Percentiles rank a stretch among this genome's conserved stretches.
phyloP scores from a whole-genome alignment of 2,888 invertebrate species.

The Tetragonisca angustula region DNA sequence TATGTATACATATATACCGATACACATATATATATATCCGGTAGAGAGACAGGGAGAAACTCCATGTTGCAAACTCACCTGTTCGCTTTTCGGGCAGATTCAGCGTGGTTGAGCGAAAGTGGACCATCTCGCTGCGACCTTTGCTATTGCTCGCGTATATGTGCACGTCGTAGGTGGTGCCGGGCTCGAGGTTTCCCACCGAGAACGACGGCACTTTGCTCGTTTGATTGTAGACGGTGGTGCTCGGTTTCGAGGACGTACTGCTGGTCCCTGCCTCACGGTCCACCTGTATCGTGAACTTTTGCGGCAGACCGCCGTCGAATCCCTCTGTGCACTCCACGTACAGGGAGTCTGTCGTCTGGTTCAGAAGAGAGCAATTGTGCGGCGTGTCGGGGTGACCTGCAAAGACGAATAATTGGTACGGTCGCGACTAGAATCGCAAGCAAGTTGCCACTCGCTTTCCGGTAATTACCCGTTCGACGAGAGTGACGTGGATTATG shows the following conservation, averaged over 20 bases:
- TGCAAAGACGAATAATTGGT: conserved; percentile 75
- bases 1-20: no score
- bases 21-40: background rate
- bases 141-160: conserved; percentile 90
- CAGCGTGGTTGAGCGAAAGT: conserved; percentile 89
- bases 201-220: conserved; percentile 87
- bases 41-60: background rate
- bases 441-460: background rate
- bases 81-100: conserved; percentile 90
- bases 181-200: conserved; percentile 88
- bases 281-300: conserved; percentile 89
- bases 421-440: background rate
- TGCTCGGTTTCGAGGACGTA: conserved; percentile 59
- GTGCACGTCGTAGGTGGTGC: conserved; percentile 88
- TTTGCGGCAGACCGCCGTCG: conserved; percentile 90
- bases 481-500: no score
- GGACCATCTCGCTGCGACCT: conserved; percentile 88
- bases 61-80: conserved; percentile 84
- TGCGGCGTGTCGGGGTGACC: conserved; percentile 90
- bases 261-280: conserved; percentile 66
- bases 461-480: no score
- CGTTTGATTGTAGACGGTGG: conserved; percentile 86
- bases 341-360: conserved; percentile 89
- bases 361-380: conserved; percentile 90
- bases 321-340: conserved; percentile 91